A percentile compares a stretch with the other conserved stretches of the same genome.
Conservation (phyloP, 2,113 vertebrate species). For the Anser cygnoides region DNA sequence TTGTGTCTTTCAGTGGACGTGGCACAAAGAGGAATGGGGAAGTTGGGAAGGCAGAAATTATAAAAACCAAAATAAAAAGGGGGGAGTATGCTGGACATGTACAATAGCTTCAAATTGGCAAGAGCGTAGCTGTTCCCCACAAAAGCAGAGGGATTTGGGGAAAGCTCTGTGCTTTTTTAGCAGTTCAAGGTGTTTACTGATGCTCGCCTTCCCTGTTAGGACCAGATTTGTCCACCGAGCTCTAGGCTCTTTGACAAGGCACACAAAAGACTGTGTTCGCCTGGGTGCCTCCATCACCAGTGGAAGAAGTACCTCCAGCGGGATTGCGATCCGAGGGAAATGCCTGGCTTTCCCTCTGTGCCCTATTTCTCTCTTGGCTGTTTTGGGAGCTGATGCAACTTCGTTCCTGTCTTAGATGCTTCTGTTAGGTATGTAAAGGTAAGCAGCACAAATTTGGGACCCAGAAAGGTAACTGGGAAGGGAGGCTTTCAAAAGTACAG, state of each 20-base stretch:
- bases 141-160: neutral
- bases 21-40: neutral
- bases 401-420: neutral
- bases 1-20: neutral
- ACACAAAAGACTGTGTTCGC: fast-evolving
- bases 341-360: neutral
- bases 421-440: neutral
- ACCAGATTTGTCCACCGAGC: neutral
- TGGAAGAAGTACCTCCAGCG: neutral
- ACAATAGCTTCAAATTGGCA: fast-evolving
- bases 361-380: neutral
- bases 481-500: neutral
- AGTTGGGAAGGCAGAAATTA: neutral
- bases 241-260: neutral
- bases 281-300: neutral
- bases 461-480: neutral
- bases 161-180: neutral
- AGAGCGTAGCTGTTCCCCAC: neutral
- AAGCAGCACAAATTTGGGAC: neutral
- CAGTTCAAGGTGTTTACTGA: fast-evolving
- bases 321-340: neutral
- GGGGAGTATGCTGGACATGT: neutral
- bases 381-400: neutral
- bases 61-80: neutral
- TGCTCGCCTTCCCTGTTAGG: neutral